Percentiles rank a stretch among this genome's conserved stretches.
These are phyloP conservation scores for Phengaris alcon DNA, from an alignment of 2,888 invertebrate genomes.

Conservation along the genomic window DNA sequence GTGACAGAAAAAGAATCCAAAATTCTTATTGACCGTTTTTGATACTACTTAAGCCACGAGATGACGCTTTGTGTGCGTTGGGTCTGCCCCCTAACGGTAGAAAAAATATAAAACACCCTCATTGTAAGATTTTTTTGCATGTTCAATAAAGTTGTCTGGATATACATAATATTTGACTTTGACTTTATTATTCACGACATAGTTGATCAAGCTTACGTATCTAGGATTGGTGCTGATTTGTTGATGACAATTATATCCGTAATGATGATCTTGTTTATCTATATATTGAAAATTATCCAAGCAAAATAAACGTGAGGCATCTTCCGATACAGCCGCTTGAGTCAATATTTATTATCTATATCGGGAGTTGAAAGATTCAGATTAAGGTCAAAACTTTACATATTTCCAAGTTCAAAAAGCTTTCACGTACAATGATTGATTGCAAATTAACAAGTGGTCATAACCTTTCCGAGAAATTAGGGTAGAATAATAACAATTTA, in stretches of 20 bases:
- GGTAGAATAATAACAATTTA: neutral
- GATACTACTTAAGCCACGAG: no score
- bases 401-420: constrained; percentile 9
- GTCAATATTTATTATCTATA: constrained; percentile 15
- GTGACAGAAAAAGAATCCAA: no score
- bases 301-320: constrained; percentile 7
- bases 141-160: neutral
- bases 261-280: neutral
- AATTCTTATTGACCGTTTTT: no score
- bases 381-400: constrained; percentile 20
- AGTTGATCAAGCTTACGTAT: neutral
- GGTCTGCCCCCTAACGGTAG: no score
- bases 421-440: constrained; percentile 9
- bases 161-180: neutral
- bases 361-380: constrained; percentile 3
- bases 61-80: no score
- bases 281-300: constrained; percentile 19
- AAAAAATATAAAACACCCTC: neutral
- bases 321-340: neutral
- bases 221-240: neutral
- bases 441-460: constrained; percentile 6
- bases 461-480: neutral
- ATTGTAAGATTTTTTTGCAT: neutral
- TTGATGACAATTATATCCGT: neutral
- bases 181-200: neutral